Evolutionary conservation across 2,888 invertebrate genomes (phyloP), one percentile per base, ranked within the genome.

Genomic region (Mesorhabditis sp.): DNA sequence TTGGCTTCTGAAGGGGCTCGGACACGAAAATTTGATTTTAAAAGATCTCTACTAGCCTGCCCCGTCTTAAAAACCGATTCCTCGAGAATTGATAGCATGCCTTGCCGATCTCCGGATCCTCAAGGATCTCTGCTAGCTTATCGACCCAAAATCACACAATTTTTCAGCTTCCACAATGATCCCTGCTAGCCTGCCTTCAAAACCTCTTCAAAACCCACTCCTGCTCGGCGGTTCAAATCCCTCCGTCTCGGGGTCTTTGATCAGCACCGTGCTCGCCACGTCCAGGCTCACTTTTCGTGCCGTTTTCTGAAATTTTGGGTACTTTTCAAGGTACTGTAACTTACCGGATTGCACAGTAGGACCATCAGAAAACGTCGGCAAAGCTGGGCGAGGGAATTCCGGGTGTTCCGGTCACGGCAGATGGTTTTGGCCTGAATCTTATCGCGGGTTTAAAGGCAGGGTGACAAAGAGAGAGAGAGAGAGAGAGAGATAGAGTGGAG

Each of bases 281-380:
- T 85, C 85, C 50, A 85, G 75, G 44, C 82, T 82, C 4, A 85
- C 85, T 63, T 76, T 76, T 7, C 82, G 74, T 13, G 72, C 75
- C 66, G 78, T 74, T 71, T 81, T 75, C 82, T 83, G 75, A 69
- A 80, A 69, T 28, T 28, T 28, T 28, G 28, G 4, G 6, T 4
- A 50, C 42, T 65, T 65, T 3, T 42, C 2, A 43, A 4, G 10
- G 6, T 7, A 62, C 28, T 45, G 15, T 28, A 28, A 71, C 79
- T 64, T 41, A 83, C 82, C 66, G 82, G 81, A 67, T 83, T 80
- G 70, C 82, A 79, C 45, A 83, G 75, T 10, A 85, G 74, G 7
- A 85, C 83, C 85, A 85, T 85, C 61, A 85, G 75, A 70, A 85
- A 85, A 5, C 85, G 74, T 43, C 85, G 75, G 66, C 85, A 85